Evolutionary conservation across 1,140 invertebrate genomes (phyloP), one percentile per base, ranked within the genome.

Genomic region (Apis cerana): DNA sequence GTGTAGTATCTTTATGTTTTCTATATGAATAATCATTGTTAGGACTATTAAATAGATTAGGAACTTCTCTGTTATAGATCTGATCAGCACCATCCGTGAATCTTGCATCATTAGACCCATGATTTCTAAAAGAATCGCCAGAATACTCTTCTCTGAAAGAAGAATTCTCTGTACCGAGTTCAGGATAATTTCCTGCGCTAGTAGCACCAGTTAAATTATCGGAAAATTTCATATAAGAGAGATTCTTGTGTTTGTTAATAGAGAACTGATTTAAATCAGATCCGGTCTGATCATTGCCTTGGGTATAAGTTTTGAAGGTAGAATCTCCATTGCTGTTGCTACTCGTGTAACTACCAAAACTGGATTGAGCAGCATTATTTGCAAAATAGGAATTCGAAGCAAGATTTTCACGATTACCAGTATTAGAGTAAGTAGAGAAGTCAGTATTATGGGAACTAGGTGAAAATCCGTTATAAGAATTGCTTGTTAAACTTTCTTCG

Each of bases 401-500:
- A 0, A 83, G 21, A 56, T 50, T 87, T 3, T 84, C 85, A 2
- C 82, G 80, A 9, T 12, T 59, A 19, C 15, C n/a, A 33, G 52
- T 61, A 5, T 23, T 69, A 15, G 86, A 71, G 3, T 80, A 80
- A 21, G 61, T 75, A 19, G 70, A 23, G 56, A 70, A 87, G 4
- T 72, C 75, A 62, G 67, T 23, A n/a, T 56, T 69, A 11, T 85
- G 80, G n/a, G 72, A 50, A n/a, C 67, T 83, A 12, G 75, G 58
- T 50, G 87, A 75, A 33, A 88, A 89, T 64, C 74, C 84, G 48
- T 17, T 88, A 10, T 83, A 88, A 62, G 79, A 69, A 12, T 15
- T 83, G 62, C 62, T 79, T 56, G 61, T 80, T 43, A 71, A 21
- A 74, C 77, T 78, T 27, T 77, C 58, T 68, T 78, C 87, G 15